Evolutionary conservation across 2,113 vertebrate species (phyloP).

Genomic region (Phyllopteryx taeniolatus): DNA sequence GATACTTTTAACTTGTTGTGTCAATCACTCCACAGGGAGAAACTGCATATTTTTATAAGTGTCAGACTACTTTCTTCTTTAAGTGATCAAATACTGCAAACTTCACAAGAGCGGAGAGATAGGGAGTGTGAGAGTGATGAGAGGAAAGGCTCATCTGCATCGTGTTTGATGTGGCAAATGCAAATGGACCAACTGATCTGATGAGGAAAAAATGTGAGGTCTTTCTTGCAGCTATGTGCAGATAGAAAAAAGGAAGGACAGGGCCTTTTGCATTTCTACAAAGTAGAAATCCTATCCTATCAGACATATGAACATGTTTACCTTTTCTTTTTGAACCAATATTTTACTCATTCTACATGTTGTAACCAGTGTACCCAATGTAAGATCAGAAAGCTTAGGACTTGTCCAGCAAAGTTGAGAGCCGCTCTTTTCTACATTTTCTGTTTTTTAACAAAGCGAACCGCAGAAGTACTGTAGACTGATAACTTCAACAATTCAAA

Average conservation of each 20-base stretch:
- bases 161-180: slow-evolving; percentile 67
- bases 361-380: not conserved
- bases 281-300: slow-evolving; percentile 39
- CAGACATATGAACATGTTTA: slow-evolving; percentile 6
- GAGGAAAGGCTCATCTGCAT: slow-evolving; percentile 63
- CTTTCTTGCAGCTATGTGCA: slow-evolving; percentile 63
- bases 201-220: slow-evolving; percentile 64
- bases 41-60: slow-evolving; percentile 39
- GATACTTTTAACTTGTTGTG: slow-evolving; percentile 54
- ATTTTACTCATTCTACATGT: not conserved
- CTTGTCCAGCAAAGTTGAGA: not conserved
- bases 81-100: slow-evolving; percentile 71
- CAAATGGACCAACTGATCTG: slow-evolving; percentile 74
- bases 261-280: slow-evolving; percentile 31
- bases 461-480: no score
- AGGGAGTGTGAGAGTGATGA: slow-evolving; percentile 52
- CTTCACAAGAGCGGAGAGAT: slow-evolving; percentile 51
- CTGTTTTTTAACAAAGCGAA: no score
- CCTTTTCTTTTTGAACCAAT: not conserved
- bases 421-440: not conserved
- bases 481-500: no score
- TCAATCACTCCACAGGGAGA: slow-evolving; percentile 52
- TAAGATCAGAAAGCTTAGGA: not conserved
- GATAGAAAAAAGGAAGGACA: slow-evolving; percentile 32
- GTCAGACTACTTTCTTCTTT: slow-evolving; percentile 58